A percentile compares a stretch with the other conserved stretches of the same genome.
Evolutionary conservation across 2,888 invertebrate genomes (phyloP).

Genomic region (Druceiella hillmani): DNA sequence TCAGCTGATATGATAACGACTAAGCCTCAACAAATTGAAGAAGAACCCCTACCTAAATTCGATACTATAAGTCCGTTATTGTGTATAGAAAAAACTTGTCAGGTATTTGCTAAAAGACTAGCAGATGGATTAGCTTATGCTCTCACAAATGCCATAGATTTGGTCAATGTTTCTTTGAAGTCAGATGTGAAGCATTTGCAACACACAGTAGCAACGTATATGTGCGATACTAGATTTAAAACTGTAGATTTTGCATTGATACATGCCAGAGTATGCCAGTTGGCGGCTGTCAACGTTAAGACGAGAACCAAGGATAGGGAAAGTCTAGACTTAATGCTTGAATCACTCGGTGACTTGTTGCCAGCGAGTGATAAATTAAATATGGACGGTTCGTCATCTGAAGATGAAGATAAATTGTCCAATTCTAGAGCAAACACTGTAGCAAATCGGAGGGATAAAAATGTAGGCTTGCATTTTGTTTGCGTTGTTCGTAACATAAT

Average conservation of each 20-base stretch:
- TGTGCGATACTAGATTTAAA: constrained; percentile 60
- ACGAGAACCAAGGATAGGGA: constrained; percentile 40
- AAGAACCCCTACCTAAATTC: constrained; percentile 28
- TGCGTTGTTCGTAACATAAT: constrained; percentile 44
- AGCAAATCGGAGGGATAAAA: constrained; percentile 31
- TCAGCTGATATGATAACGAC: constrained; percentile 33
- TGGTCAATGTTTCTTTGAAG: constrained; percentile 54
- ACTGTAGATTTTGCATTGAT: constrained; percentile 59
- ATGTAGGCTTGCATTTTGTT: constrained; percentile 37
- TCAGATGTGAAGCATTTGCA: constrained; percentile 64
- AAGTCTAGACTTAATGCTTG: constrained; percentile 37
- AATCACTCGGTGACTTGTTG: constrained; percentile 37
- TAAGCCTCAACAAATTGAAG: not conserved
- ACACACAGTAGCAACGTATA: constrained; percentile 61
- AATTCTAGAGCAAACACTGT: constrained; percentile 35
- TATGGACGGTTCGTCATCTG: constrained; percentile 51
- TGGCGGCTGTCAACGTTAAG: constrained; percentile 56
- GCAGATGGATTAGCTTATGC: constrained; percentile 57
- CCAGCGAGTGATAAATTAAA: constrained; percentile 39
- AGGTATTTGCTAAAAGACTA: constrained; percentile 66
- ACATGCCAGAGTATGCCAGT: constrained; percentile 59
- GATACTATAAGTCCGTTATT: constrained; percentile 41
- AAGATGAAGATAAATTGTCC: constrained; percentile 48
- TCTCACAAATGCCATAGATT: constrained; percentile 48
- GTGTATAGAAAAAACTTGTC: constrained; percentile 44